Conservation (phyloP, 2,113 vertebrate species). For the Nicator chloris region DNA sequence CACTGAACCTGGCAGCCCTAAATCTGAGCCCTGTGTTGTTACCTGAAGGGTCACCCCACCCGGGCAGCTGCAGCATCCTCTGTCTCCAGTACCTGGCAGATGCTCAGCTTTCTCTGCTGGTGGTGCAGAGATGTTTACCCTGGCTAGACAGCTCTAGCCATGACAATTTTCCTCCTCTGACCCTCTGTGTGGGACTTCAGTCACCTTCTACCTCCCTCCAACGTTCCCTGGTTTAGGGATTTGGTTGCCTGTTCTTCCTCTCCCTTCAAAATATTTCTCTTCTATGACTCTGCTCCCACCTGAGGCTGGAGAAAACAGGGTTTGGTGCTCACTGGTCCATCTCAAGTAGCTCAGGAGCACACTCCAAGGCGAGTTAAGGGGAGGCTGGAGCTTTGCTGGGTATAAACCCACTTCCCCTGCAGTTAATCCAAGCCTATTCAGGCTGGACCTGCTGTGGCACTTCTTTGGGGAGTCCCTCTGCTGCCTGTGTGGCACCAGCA, state of each 20-base stretch:
- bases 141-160: background rate
- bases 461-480: background rate
- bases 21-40: background rate
- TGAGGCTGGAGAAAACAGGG: background rate
- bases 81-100: background rate
- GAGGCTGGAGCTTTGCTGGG: background rate
- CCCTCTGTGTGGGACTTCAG: background rate
- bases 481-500: background rate
- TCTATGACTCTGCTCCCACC: accelerated
- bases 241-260: background rate
- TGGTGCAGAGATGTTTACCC: background rate
- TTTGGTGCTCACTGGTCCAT: background rate
- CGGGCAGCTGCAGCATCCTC: background rate
- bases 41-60: background rate
- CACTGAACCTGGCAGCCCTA: background rate
- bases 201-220: background rate
- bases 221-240: accelerated
- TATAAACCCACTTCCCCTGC: background rate
- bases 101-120: background rate
- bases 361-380: background rate
- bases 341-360: background rate
- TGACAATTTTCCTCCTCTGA: background rate
- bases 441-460: background rate
- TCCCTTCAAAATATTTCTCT: background rate
- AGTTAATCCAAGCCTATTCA: background rate